Evolutionary conservation across 2,888 invertebrate genomes (phyloP).

Genomic region (Morpho helenor): DNA sequence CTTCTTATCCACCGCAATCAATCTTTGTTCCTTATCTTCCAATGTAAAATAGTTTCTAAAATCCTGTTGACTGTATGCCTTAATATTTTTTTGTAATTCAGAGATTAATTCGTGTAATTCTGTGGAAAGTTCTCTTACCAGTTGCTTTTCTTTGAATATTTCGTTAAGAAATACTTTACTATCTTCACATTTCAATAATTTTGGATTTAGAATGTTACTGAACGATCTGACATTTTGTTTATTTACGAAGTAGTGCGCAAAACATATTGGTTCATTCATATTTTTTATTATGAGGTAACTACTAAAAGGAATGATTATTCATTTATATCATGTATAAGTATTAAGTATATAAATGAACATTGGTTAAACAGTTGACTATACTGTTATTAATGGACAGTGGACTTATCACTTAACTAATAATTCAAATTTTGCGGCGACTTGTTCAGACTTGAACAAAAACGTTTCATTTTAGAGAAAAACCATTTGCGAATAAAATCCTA

Average conservation of each 20-base stretch:
- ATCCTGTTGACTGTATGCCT: slow-evolving; percentile 42
- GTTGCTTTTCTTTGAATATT: slow-evolving; percentile 37
- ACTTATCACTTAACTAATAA: background rate
- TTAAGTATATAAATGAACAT: too few relatives aligned
- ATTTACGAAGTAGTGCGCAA: slow-evolving; percentile 58
- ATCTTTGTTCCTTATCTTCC: slow-evolving; percentile 22
- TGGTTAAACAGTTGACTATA: too few relatives aligned
- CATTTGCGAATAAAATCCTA: too few relatives aligned
- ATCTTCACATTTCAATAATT: slow-evolving; percentile 40
- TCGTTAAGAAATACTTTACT: slow-evolving; percentile 24
- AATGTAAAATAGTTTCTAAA: slow-evolving; percentile 47
- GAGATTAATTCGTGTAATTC: slow-evolving; percentile 39
- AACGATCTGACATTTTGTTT: slow-evolving; percentile 65
- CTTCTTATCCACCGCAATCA: slow-evolving; percentile 45
- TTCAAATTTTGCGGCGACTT: slow-evolving; percentile 50
- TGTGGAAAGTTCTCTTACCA: slow-evolving; percentile 38
- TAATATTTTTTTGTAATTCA: slow-evolving; percentile 44
- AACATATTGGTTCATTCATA: slow-evolving; percentile 49
- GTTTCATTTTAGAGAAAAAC: too few relatives aligned
- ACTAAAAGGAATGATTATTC: too few relatives aligned
- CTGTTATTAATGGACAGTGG: too few relatives aligned
- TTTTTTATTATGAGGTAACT: background rate
- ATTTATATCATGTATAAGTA: too few relatives aligned
- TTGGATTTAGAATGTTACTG: slow-evolving; percentile 46
- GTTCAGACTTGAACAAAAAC: slow-evolving; percentile 39